Percentiles rank a stretch among this genome's conserved stretches.
Evolutionary conservation across 2,113 vertebrate genomes (phyloP).

Genomic region (Chaenocephalus aceratus): DNA sequence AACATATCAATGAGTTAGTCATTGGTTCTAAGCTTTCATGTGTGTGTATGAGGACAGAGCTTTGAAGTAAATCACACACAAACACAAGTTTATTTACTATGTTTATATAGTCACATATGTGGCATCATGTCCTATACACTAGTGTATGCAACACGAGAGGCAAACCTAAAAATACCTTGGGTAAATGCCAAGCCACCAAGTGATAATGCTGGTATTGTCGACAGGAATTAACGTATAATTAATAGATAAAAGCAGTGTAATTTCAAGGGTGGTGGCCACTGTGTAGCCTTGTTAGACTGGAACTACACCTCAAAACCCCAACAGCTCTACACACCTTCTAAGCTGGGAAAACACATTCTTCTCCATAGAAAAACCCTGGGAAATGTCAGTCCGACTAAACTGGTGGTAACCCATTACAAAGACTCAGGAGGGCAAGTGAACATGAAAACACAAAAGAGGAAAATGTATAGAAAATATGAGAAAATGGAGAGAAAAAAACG

Average conservation of each 20-base stretch:
- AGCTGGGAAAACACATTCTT: neutral
- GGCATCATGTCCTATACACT: neutral
- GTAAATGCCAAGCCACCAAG: neutral
- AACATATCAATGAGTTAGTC: slow-evolving; percentile 40
- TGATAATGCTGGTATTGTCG: neutral
- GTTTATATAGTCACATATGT: neutral
- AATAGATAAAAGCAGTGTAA: slow-evolving; percentile 23
- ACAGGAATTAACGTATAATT: neutral
- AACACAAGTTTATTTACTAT: neutral
- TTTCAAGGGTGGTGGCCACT: slow-evolving; percentile 42
- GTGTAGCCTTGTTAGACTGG: slow-evolving; percentile 36
- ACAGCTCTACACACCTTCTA: slow-evolving; percentile 1
- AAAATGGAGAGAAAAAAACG: neutral
- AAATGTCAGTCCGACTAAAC: neutral
- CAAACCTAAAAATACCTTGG: neutral
- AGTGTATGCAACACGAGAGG: neutral
- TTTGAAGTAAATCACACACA: slow-evolving; percentile 50
- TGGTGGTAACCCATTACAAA: neutral
- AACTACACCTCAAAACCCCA: slow-evolving; percentile 18
- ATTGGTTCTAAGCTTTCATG: slow-evolving; percentile 56
- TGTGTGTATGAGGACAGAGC: slow-evolving; percentile 33
- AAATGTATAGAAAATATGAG: neutral
- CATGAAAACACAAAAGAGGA: neutral
- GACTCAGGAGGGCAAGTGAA: neutral
- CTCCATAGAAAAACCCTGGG: neutral